These are phyloP conservation scores for Apolygus lucorum DNA, from an alignment of 1,140 invertebrate genomes.

Conservation along the genomic window DNA sequence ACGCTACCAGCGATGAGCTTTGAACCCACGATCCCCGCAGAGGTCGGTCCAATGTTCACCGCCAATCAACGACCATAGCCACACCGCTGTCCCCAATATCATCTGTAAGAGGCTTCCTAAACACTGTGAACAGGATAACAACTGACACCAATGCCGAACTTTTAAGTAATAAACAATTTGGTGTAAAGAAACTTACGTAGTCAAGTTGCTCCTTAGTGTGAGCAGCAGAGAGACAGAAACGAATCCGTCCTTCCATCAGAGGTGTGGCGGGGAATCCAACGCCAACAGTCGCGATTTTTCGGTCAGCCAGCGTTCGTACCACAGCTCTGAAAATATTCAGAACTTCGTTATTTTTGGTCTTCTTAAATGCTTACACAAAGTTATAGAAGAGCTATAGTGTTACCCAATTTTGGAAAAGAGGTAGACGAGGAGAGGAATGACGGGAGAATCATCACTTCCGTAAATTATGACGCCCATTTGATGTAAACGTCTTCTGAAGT, in stretches of 20 bases:
- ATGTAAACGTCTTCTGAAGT: slow-evolving; percentile 76
- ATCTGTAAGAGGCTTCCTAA: no score
- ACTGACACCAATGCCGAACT: no score
- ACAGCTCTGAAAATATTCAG: slow-evolving; percentile 60
- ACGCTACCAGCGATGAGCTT: no score
- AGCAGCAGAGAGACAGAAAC: slow-evolving; percentile 92
- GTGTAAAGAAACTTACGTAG: slow-evolving; percentile 46
- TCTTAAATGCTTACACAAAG: no score
- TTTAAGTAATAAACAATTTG: background rate
- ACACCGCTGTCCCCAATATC: no score
- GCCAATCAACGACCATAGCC: no score
- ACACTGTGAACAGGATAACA: no score
- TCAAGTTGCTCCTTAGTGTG: slow-evolving; percentile 95
- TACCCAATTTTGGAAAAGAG: slow-evolving; percentile 88
- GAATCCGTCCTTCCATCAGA: slow-evolving; percentile 82
- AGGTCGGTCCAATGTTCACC: no score
- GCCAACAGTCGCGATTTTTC: slow-evolving; percentile 85
- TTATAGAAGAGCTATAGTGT: no score
- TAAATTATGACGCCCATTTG: slow-evolving; percentile 91
- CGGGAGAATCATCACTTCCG: slow-evolving; percentile 94
- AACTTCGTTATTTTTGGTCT: background rate
- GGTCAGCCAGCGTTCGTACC: slow-evolving; percentile 69
- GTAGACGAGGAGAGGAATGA: slow-evolving; percentile 91
- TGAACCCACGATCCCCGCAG: no score
- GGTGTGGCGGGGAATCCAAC: slow-evolving; percentile 98